phyloP scores from a whole-genome alignment of 2,888 invertebrate species.

The Coelopa pilipes region DNA sequence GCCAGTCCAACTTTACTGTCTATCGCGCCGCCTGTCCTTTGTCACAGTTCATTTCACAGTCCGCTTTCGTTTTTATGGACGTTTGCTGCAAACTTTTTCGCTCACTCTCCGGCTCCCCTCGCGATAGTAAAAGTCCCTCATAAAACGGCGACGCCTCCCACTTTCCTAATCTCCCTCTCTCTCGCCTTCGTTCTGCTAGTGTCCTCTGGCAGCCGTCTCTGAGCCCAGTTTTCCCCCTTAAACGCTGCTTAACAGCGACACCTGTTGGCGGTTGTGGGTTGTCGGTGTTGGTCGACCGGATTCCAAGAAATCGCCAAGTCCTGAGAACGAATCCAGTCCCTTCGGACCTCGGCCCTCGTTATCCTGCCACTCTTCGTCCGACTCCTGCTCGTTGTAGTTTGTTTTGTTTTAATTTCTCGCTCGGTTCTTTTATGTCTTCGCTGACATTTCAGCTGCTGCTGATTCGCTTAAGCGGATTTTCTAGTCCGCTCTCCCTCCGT shows the following conservation, averaged over 20 bases:
- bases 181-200: background rate
- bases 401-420: conserved; percentile 23
- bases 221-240: background rate
- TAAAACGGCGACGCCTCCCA: background rate
- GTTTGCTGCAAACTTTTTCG: no score
- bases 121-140: background rate
- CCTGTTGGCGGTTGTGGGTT: conserved; percentile 14
- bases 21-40: no score
- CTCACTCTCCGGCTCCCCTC: background rate
- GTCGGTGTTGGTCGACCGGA: background rate
- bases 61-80: no score
- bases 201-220: background rate
- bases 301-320: background rate
- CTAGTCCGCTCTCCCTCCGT: background rate
- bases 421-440: no score
- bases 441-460: conserved; percentile 21
- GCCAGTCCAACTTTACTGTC: no score
- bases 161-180: background rate
- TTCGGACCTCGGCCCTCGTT: no score
- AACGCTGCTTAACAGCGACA: conserved; percentile 20
- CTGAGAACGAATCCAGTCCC: no score
- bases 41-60: no score
- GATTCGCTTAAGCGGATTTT: conserved; percentile 27
- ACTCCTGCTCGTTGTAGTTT: conserved; percentile 2
- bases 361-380: no score